These are phyloP conservation scores for Cotesia vestalis DNA, from an alignment of 1,140 invertebrate species.

Conservation along the genomic window DNA sequence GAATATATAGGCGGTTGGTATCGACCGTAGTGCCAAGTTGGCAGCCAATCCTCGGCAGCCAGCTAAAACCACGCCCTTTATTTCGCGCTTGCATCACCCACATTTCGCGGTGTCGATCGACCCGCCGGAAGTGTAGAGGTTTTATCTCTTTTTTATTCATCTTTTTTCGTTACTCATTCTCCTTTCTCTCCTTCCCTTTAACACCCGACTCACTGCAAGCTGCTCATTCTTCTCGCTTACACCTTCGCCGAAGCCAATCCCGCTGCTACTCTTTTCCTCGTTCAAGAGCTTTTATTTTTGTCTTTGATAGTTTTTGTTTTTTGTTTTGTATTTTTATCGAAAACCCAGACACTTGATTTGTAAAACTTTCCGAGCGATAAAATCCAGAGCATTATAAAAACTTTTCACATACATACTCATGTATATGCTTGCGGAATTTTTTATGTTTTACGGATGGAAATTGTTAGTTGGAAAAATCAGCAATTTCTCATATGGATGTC, in stretches of 20 bases:
- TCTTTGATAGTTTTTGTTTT: constrained; percentile 6
- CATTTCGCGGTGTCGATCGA: constrained; percentile 56
- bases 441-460: background rate
- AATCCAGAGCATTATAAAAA: constrained; percentile 28
- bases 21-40: constrained; percentile 65
- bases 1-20: constrained; percentile 61
- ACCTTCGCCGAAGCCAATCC: background rate
- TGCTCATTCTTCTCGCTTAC: background rate
- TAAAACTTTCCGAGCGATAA: constrained; percentile 32
- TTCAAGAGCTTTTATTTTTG: constrained; percentile 12
- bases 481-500: too few species aligned
- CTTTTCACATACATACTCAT: constrained; percentile 18
- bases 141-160: constrained; percentile 29
- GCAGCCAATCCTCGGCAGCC: constrained; percentile 64
- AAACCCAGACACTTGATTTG: constrained; percentile 33
- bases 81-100: constrained; percentile 63
- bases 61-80: constrained; percentile 67
- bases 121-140: constrained; percentile 42
- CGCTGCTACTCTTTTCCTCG: background rate
- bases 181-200: background rate
- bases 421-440: background rate
- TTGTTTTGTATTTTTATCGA: constrained; percentile 31
- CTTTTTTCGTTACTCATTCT: background rate
- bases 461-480: constrained; percentile 15
- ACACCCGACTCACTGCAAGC: background rate